Conservation (phyloP, 2,888 invertebrate species). For the Autographa pulchrina region DNA sequence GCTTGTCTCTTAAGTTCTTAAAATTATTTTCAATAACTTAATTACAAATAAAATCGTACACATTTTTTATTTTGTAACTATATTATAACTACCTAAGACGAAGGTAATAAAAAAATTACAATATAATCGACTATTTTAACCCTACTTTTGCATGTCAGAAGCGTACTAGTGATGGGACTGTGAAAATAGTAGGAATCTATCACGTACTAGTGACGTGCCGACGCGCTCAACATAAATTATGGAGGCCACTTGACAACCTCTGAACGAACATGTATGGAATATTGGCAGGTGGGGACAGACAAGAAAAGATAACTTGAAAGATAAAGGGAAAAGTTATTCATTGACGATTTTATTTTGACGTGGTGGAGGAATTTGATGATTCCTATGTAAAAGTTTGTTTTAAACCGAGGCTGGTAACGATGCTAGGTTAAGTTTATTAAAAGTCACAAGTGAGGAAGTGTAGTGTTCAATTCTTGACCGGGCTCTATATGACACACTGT, state of each 20-base stretch:
- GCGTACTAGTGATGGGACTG: slow-evolving; percentile 41
- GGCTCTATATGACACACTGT: too few relatives aligned
- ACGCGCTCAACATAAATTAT: slow-evolving; percentile 67
- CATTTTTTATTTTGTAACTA: too few relatives aligned
- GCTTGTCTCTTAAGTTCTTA: too few relatives aligned
- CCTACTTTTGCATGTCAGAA: slow-evolving; percentile 38
- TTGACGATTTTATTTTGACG: not conserved
- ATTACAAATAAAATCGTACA: too few relatives aligned
- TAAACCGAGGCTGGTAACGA: not conserved
- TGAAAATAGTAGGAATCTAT: slow-evolving; percentile 63
- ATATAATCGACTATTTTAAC: not conserved
- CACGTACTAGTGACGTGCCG: slow-evolving; percentile 61
- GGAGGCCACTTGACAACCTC: slow-evolving; percentile 25
- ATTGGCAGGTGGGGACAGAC: not conserved
- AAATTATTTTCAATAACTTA: too few relatives aligned
- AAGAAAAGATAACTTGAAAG: not conserved
- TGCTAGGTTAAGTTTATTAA: not conserved
- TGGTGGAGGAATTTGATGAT: not conserved
- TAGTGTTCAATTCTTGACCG: not conserved
- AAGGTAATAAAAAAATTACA: not conserved
- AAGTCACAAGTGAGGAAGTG: not conserved
- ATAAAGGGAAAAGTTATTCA: not conserved
- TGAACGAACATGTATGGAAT: slow-evolving; percentile 27
- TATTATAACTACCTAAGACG: too few relatives aligned
- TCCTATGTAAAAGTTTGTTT: not conserved